A percentile compares a stretch with the other conserved stretches of the same genome.
phyloP scores from a whole-genome alignment of 2,888 invertebrate species.

The Lithophane ornitopus region DNA sequence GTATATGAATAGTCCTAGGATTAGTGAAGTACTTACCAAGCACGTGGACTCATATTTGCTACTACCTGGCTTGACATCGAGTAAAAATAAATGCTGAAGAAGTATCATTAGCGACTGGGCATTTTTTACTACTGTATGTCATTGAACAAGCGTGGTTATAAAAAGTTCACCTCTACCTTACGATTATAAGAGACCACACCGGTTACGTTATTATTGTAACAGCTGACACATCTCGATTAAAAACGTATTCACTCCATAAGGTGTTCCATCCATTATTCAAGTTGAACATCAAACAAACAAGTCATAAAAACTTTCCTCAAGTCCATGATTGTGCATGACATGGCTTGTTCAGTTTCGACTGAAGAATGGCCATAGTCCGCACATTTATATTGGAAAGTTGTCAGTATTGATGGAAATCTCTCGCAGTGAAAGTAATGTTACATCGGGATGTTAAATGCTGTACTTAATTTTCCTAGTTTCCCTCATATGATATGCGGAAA shows the following conservation, averaged over 20 bases:
- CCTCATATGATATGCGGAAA: conserved; percentile 80
- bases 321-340: conserved; percentile 84
- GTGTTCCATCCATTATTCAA: conserved; percentile 64
- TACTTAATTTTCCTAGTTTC: conserved; percentile 80
- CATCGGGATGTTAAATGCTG: conserved; percentile 68
- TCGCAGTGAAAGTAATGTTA: conserved; percentile 69
- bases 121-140: conserved; percentile 7
- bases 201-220: conserved; percentile 40
- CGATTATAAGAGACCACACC: conserved; percentile 28
- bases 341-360: conserved; percentile 73
- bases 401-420: conserved; percentile 85
- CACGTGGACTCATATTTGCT: neutral
- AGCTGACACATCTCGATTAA: conserved; percentile 54
- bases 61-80: neutral
- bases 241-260: conserved; percentile 54
- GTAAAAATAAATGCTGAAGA: conserved; percentile 1
- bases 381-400: conserved; percentile 87
- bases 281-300: conserved; percentile 59
- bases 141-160: conserved; percentile 16
- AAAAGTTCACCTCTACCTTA: conserved; percentile 26
- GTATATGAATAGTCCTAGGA: conserved; percentile 18
- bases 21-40: conserved; percentile 10
- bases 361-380: conserved; percentile 76
- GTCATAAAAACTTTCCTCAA: conserved; percentile 79
- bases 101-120: neutral